Evolutionary conservation across 1,140 invertebrate species (phyloP).

Genomic region (Thaumetopoea pityocampa): DNA sequence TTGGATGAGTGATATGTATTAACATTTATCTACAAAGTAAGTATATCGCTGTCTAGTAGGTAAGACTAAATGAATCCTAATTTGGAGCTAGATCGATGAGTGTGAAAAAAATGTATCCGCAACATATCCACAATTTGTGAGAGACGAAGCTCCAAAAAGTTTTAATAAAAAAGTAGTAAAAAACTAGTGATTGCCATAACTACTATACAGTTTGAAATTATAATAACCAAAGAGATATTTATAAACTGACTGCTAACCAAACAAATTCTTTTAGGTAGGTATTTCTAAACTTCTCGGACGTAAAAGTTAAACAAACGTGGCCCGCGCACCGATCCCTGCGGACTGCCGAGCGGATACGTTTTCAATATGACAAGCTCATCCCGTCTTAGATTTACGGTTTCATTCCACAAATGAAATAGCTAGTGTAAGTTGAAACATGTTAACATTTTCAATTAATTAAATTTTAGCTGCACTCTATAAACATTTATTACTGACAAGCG

Average conservation of each 20-base stretch:
- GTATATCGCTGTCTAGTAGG: too few relatives aligned
- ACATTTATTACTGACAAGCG: not conserved
- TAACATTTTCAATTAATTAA: not conserved
- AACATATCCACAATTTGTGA: too few relatives aligned
- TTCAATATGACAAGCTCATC: slow-evolving; percentile 13
- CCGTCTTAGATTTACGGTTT: slow-evolving; percentile 4
- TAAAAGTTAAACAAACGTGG: slow-evolving; percentile 17
- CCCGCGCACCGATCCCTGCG: slow-evolving; percentile 5
- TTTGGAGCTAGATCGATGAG: too few relatives aligned
- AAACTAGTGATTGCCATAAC: too few relatives aligned
- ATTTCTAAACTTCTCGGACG: slow-evolving; percentile 6
- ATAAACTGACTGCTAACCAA: slow-evolving; percentile 3
- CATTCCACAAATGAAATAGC: slow-evolving; percentile 12
- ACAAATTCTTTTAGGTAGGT: slow-evolving; percentile 6
- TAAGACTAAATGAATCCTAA: too few relatives aligned
- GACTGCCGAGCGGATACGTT: slow-evolving; percentile 7
- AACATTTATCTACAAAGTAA: too few relatives aligned
- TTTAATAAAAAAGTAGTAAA: too few relatives aligned
- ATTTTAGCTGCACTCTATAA: slow-evolving; percentile 1
- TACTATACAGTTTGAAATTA: too few relatives aligned
- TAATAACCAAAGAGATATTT: slow-evolving; percentile 18
- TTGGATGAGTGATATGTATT: too few relatives aligned
- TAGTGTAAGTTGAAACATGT: not conserved
- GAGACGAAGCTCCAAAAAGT: too few relatives aligned
- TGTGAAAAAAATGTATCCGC: too few relatives aligned